A percentile compares a stretch with the other conserved stretches of the same genome.
These are phyloP conservation scores for Cerastoderma edule DNA, from an alignment of 2,888 invertebrate species.

Conservation along the genomic window DNA sequence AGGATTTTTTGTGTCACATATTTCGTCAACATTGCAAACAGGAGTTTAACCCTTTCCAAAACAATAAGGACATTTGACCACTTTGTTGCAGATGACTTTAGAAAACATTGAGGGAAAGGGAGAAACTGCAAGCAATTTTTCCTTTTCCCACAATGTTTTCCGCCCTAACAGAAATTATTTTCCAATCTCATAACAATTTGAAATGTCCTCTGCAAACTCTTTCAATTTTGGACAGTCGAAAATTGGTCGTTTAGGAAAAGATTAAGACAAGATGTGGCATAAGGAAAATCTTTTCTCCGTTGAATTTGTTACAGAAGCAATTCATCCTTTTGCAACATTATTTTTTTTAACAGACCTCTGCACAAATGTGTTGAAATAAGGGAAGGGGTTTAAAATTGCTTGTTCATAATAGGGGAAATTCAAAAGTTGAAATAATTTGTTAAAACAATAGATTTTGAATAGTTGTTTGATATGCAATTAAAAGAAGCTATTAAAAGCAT, in stretches of 20 bases:
- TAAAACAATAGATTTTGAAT: neutral
- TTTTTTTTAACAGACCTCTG: neutral
- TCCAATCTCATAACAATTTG: neutral
- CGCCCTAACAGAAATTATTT: neutral
- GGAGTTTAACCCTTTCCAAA: neutral
- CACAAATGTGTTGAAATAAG: too few relatives aligned
- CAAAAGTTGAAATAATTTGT: neutral
- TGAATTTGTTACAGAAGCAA: too few relatives aligned
- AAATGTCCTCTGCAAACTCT: constrained; percentile 4
- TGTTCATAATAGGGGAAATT: neutral
- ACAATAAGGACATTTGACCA: neutral
- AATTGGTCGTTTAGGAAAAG: neutral
- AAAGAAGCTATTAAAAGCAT: neutral
- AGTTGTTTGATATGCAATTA: neutral
- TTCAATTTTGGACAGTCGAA: too few relatives aligned
- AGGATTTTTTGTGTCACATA: neutral
- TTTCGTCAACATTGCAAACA: neutral
- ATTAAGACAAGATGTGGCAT: neutral
- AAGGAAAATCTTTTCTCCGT: neutral
- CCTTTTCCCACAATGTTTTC: constrained; percentile 9
- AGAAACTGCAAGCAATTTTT: constrained; percentile 14
- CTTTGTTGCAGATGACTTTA: neutral
- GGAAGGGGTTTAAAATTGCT: too few relatives aligned
- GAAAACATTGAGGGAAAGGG: constrained; percentile 7
- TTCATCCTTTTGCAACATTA: constrained; percentile 1